A percentile compares a stretch with the other conserved stretches of the same genome.
These are phyloP conservation scores for Halocaridina rubra DNA, from an alignment of 2,888 invertebrate genomes.

Conservation along the genomic window DNA sequence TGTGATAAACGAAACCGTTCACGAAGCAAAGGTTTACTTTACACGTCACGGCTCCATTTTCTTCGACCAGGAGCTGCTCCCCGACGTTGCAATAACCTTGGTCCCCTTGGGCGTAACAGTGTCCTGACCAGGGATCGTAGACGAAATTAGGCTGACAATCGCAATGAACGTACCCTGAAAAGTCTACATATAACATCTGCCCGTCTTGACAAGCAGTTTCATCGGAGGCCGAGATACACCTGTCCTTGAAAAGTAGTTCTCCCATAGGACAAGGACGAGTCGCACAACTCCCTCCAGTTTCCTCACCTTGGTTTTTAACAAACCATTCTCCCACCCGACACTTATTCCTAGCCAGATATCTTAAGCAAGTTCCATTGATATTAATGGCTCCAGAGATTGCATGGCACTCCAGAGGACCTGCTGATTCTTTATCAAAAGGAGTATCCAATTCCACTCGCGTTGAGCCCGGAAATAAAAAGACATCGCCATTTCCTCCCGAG, in stretches of 20 bases:
- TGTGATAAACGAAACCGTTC: conserved; percentile 29
- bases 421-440: not conserved
- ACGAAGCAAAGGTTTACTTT: conserved; percentile 32
- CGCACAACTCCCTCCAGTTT: conserved; percentile 23
- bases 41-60: conserved; percentile 24
- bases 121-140: conserved; percentile 28
- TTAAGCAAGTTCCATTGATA: conserved; percentile 7
- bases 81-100: conserved; percentile 46
- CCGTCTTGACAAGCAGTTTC: conserved; percentile 28
- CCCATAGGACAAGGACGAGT: conserved; percentile 48
- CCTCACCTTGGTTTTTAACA: conserved; percentile 7
- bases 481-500: too few relatives aligned
- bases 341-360: not conserved
- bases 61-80: conserved; percentile 22
- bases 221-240: conserved; percentile 34
- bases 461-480: too few relatives aligned
- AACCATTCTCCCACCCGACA: conserved; percentile 51
- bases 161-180: conserved; percentile 30
- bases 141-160: conserved; percentile 46
- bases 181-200: conserved; percentile 54
- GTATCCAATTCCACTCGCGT: not conserved
- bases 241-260: conserved; percentile 25
- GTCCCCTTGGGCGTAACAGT: conserved; percentile 47
- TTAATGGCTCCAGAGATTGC: not conserved
- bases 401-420: too few relatives aligned